phyloP scores from a whole-genome alignment of 1,140 invertebrate species.

The Drosophila obscura region DNA sequence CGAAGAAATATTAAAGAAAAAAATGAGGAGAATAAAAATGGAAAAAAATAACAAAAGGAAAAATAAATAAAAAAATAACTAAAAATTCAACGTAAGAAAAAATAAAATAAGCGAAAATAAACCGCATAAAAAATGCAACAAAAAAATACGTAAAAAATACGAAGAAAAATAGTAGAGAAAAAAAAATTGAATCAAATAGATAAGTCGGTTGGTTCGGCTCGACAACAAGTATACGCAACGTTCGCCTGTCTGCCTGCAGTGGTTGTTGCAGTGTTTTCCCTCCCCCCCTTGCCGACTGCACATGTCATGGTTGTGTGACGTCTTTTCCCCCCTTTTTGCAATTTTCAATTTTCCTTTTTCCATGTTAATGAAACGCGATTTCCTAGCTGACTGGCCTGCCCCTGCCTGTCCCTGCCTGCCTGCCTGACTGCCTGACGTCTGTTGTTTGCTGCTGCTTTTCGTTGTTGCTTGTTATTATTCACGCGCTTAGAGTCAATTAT shows the following conservation, averaged over 20 bases:
- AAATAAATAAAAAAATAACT: too few species aligned
- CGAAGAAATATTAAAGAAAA: too few species aligned
- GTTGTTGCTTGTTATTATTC: constrained; percentile 75
- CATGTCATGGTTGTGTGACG: constrained; percentile 52
- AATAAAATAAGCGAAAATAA: constrained; percentile 11
- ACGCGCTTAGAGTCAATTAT: constrained; percentile 77
- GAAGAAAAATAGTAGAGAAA: constrained; percentile 7
- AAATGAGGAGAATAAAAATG: too few species aligned
- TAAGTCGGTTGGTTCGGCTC: constrained; percentile 38
- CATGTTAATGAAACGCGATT: constrained; percentile 79
- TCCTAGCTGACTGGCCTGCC: constrained; percentile 51
- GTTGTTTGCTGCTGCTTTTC: constrained; percentile 12
- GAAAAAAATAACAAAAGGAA: too few species aligned
- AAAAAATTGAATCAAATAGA: constrained; percentile 20
- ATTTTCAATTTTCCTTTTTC: constrained; percentile 66
- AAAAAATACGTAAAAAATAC: too few species aligned
- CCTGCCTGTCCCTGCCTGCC: neutral
- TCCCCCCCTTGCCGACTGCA: constrained; percentile 23
- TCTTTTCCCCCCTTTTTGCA: constrained; percentile 53
- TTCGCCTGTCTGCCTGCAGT: constrained; percentile 32
- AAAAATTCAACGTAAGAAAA: constrained; percentile 3
- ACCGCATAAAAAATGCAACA: constrained; percentile 8
- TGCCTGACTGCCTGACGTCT: constrained; percentile 22
- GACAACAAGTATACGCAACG: constrained; percentile 67
- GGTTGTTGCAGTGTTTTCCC: constrained; percentile 17